Percentiles rank a stretch among this genome's conserved stretches.
These are phyloP conservation scores for Oligia strigilis DNA, from an alignment of 2,888 invertebrate species.

Conservation along the genomic window DNA sequence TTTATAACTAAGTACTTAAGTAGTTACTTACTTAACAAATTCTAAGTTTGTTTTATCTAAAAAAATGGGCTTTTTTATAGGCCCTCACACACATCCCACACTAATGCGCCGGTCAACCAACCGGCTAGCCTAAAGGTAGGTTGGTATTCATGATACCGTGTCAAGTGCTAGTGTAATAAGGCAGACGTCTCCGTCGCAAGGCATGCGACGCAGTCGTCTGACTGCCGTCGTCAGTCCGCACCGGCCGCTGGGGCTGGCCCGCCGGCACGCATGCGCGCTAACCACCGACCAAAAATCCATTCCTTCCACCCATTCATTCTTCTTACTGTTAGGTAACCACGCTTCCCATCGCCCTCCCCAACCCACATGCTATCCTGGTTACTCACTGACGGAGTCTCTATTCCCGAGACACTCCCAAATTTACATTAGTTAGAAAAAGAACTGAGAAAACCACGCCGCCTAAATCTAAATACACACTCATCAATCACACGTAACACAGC, in stretches of 20 bases:
- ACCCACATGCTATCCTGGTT: conserved; percentile 62
- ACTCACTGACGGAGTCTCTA: conserved; percentile 36
- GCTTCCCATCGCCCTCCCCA: conserved; percentile 62
- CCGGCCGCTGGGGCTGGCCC: conserved; percentile 42
- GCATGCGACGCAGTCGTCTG: conserved; percentile 19
- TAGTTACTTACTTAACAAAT: neutral
- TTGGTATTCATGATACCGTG: neutral
- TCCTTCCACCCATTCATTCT: conserved; percentile 74
- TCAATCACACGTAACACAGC: conserved; percentile 58
- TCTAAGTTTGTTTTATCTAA: neutral
- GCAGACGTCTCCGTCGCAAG: neutral
- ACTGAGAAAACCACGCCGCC: conserved; percentile 57
- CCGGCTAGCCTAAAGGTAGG: neutral
- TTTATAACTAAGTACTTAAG: no score
- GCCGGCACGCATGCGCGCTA: conserved; percentile 75
- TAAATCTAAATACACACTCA: conserved; percentile 59
- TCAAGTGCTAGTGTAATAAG: neutral
- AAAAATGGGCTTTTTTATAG: neutral
- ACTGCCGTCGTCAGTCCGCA: conserved; percentile 5
- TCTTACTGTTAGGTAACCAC: conserved; percentile 72
- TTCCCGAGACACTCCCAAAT: conserved; percentile 55
- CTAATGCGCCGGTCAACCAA: neutral
- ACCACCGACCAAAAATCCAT: conserved; percentile 72
- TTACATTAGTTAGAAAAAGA: conserved; percentile 61
- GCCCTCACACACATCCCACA: neutral